Base-by-base conservation (phyloP, 2,797 vertebrate genomes). In the Carapus acus region DNA sequence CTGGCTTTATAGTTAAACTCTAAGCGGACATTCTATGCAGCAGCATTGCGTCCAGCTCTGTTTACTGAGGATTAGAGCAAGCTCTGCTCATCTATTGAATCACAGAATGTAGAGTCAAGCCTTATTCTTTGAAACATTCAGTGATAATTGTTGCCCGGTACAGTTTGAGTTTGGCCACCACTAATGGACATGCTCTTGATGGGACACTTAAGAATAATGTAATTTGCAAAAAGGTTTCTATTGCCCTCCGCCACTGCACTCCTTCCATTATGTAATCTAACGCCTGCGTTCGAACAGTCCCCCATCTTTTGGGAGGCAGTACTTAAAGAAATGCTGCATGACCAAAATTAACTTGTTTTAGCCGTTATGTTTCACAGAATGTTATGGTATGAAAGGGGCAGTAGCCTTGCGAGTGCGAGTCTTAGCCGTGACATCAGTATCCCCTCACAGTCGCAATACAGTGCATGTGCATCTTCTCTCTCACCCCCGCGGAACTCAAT, bases 1-100 rank as follows among this genome's bases (percentile, higher is more conserved):
- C 74, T 64, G 66, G 62, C 76, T 81, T 79, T 81, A 70, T 79
- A 74, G 83, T 88, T 85, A 79, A 84, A 78, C 76, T 84, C 86
- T 87, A 82, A 73, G 73, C 79, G 58, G 62, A 41, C 62, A 15
- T 66, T 71, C 67, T 71, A 51, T 58, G 58, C 64, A 74, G 69
- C 68, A 63, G 67, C 57, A 44, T 63, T 64, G 49, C 70, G 54
- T 54, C 62, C 64, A 67, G 58, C 58, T 56, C 67, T 83, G 79
- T 81, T 81, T 77, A 69, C 58, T 69, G 19, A 41, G 56, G 82
- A 87, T 86, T 84, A 85, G 77, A 71, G 49, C 49, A 39, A 58
- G 67, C 69, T 62, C 38, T 46, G 64, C 43, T 44, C 68, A 75
- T 81, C 60, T 64, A 47, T 38, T 43, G 49, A 56, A 75, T 65